Conservation (phyloP, 2,888 invertebrate species). For the Deilephila elpenor region DNA sequence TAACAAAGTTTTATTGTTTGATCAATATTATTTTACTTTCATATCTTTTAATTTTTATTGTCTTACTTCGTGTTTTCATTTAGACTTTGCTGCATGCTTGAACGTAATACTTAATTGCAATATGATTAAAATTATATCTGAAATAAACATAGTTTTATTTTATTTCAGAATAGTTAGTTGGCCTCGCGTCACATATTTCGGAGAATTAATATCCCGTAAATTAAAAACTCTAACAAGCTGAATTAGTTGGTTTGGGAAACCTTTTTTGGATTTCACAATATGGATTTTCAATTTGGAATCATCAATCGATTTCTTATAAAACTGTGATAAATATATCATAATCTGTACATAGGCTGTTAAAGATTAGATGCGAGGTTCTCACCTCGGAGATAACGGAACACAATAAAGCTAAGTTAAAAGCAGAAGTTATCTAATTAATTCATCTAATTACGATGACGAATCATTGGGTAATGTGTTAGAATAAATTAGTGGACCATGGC, state of each 20-base stretch:
- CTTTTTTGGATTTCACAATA: too few relatives aligned
- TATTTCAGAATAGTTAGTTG: too few relatives aligned
- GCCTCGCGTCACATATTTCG: too few relatives aligned
- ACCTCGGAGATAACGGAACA: conserved; percentile 10
- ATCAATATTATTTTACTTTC: conserved; percentile 48
- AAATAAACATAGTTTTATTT: too few relatives aligned
- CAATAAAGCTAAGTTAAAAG: conserved; percentile 8
- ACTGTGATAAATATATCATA: background rate
- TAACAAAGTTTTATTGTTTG: conserved; percentile 55
- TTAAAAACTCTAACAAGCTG: too few relatives aligned
- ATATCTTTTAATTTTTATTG: conserved; percentile 37
- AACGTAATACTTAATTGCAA: too few relatives aligned
- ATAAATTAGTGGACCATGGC: conserved; percentile 59
- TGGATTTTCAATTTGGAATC: background rate
- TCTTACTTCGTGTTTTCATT: conserved; percentile 34
- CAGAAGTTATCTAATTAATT: conserved; percentile 27
- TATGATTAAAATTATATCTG: too few relatives aligned
- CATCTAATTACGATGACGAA: conserved; percentile 33
- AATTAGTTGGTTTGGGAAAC: too few relatives aligned
- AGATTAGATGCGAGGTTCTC: conserved; percentile 7
- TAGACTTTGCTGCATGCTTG: too few relatives aligned
- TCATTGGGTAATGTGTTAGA: conserved; percentile 40
- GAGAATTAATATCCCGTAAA: too few relatives aligned
- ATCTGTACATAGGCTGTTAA: conserved; percentile 5
- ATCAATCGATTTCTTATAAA: background rate